Evolutionary conservation across 2,113 vertebrate species (phyloP), one percentile per base, ranked within the genome.

Genomic region (Callochromis pleurospilus): DNA sequence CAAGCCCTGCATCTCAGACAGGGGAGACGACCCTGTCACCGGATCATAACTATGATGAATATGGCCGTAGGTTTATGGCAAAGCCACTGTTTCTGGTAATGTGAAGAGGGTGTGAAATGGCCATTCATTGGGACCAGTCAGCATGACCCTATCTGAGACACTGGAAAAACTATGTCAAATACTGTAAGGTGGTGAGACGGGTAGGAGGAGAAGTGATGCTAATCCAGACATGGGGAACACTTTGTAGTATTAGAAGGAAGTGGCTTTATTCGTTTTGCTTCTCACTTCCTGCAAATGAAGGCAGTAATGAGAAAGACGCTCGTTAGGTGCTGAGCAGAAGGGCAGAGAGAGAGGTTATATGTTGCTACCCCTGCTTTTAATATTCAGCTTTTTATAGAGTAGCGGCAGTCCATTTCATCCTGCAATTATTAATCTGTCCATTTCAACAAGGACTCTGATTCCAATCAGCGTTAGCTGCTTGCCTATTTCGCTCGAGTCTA

Each of bases 41-140:
- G 54, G 91, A 91, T 95, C 95, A 95, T 96, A 96, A 97, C 94
- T 91, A 95, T 96, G 95, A 96, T 95, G 86, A 95, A 95, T 96
- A 95, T 55, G 56, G 86, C 84, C 14, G 53, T 10, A 21, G 55
- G 65, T 94, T 96, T 94, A 94, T 68, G 62, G 92, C 82, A 83
- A 81, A 21, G 82, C 90, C 65, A 80, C 89, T 82, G 87, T 92
- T 91, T 88, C 92, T 45, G 82, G 77, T 93, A 90, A 94, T 94
- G 92, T 36, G 90, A 90, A 89, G 92, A 80, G 86, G 91, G 88
- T 42, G 89, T 81, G 85, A 88, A 91, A 87, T n/a, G 80, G 88
- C 70, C 91, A 68, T 93, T 92, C 62, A 84, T 1, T 7, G 82
- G 36, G 80, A 83, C 53, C 70, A 86, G 83, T 49, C 77, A 24